phyloP scores from a whole-genome alignment of 2,797 vertebrate genomes.

The Ctenopoma multispine region DNA sequence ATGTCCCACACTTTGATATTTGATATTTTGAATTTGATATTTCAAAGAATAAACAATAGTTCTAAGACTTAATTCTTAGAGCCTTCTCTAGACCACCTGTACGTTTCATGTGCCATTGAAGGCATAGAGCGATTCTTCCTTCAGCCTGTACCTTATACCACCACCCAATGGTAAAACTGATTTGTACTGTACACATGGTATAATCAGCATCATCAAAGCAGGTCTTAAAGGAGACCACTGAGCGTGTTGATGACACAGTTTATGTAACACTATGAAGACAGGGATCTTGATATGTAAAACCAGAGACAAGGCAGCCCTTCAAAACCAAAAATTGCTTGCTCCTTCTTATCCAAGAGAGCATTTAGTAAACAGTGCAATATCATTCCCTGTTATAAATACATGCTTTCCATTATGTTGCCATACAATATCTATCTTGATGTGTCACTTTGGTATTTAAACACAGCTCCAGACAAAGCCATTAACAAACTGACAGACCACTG shows the following conservation, averaged over 20 bases:
- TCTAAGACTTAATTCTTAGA: no score
- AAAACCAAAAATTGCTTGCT: conserved; percentile 13
- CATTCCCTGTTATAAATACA: conserved; percentile 59
- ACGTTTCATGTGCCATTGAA: neutral
- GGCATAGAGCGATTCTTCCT: neutral
- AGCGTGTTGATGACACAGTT: conserved; percentile 18
- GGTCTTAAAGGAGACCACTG: neutral
- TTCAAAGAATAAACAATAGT: no score
- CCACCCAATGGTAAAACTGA: conserved; percentile 23
- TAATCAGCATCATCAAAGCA: conserved; percentile 3
- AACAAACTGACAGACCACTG: conserved; percentile 60
- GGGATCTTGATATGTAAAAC: conserved; percentile 34
- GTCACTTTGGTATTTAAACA: conserved; percentile 64
- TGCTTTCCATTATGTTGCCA: conserved; percentile 59
- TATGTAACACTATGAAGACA: conserved; percentile 15
- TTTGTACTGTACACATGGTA: neutral
- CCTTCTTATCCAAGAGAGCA: conserved; percentile 37
- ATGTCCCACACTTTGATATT: no score
- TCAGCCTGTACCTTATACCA: neutral
- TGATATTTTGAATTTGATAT: no score
- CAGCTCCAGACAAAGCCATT: conserved; percentile 62
- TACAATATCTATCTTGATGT: conserved; percentile 69
- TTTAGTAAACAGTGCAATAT: conserved; percentile 60
- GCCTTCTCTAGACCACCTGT: neutral
- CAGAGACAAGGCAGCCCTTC: conserved; percentile 1